A percentile compares a stretch with the other conserved stretches of the same genome.
Conservation (phyloP, 2,888 invertebrate genomes). For the Eurois occulta region DNA sequence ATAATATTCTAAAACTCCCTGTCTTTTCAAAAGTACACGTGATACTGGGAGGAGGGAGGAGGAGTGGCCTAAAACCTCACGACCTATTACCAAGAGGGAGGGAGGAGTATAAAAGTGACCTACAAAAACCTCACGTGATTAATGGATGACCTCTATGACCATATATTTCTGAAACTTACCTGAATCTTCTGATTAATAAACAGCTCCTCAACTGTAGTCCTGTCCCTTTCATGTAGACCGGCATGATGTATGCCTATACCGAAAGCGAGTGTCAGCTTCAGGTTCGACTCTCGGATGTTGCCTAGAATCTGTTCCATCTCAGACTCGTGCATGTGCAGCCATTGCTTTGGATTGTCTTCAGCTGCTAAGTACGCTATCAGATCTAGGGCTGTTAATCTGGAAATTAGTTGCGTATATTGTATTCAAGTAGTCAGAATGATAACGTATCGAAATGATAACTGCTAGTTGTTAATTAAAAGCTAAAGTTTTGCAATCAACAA, state of each 20-base stretch:
- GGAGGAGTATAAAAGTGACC: too few species aligned
- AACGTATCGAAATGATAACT: background rate
- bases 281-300: conserved; percentile 95
- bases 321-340: conserved; percentile 96
- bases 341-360: conserved; percentile 98
- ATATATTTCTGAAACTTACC: conserved; percentile 80
- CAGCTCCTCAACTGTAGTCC: conserved; percentile 97
- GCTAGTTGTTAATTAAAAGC: background rate
- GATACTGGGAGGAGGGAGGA: too few species aligned
- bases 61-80: too few species aligned
- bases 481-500: background rate
- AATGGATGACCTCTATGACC: background rate
- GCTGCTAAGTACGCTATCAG: conserved; percentile 97
- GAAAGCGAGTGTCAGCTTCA: conserved; percentile 98
- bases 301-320: conserved; percentile 95
- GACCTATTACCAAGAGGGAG: too few species aligned
- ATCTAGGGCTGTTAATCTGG: conserved; percentile 97
- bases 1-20: too few species aligned
- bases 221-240: conserved; percentile 97
- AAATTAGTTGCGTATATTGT: conserved; percentile 21
- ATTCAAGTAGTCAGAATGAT: background rate
- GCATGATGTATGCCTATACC: conserved; percentile 99
- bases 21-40: too few species aligned
- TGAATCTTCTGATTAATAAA: conserved; percentile 99
- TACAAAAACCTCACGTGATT: too few species aligned